Conservation (phyloP, 2,113 vertebrate species). For the Phocoena sinus region DNA sequence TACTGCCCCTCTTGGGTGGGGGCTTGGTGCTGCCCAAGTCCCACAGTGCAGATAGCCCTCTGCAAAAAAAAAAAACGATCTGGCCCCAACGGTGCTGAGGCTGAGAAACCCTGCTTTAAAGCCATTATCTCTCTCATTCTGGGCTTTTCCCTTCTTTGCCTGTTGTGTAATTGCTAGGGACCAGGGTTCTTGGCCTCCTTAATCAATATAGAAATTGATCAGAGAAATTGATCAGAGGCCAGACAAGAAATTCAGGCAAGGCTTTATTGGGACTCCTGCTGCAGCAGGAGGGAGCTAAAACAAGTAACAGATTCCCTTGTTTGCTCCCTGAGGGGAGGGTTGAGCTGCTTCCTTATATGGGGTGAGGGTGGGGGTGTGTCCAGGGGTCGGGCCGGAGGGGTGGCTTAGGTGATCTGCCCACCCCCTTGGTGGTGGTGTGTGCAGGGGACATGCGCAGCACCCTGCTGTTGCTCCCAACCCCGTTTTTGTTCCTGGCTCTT, state of each 20-base stretch:
- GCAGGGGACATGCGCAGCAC: no score
- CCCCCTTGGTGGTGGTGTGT: no score
- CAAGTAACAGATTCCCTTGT: no score
- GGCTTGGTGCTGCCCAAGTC: background rate
- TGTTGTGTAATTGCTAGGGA: background rate
- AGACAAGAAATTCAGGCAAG: background rate
- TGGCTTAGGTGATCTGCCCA: background rate
- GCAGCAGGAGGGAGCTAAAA: no score
- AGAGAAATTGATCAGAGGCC: background rate
- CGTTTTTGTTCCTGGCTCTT: background rate
- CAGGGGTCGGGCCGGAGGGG: background rate
- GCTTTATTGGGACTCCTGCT: background rate
- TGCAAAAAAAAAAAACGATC: fast-evolving
- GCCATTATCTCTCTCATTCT: background rate
- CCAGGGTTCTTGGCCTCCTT: background rate
- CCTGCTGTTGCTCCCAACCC: background rate
- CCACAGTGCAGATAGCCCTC: fast-evolving
- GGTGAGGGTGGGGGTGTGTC: background rate
- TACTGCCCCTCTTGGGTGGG: background rate
- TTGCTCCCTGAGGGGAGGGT: background rate
- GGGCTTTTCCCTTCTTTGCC: background rate
- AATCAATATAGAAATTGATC: background rate
- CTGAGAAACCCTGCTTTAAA: background rate
- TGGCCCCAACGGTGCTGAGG: background rate
- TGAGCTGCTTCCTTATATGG: background rate